Percentiles rank a stretch among this genome's conserved stretches.
Evolutionary conservation across 64 coral and sea anemone genomes (phyloP).

Genomic region (Porites lutea): DNA sequence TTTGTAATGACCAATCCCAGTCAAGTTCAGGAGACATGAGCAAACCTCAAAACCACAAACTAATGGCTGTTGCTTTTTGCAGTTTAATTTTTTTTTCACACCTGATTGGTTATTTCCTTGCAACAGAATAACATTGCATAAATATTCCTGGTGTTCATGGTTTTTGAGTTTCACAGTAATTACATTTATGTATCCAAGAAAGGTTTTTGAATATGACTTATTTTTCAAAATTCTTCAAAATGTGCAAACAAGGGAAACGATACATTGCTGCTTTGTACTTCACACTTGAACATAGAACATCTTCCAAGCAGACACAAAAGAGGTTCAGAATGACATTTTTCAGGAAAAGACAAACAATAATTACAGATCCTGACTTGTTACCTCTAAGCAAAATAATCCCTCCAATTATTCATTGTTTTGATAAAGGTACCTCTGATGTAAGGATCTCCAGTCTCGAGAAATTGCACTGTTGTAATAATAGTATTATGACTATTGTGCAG

Average conservation of each 20-base stretch:
- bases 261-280: not conserved
- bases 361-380: not conserved
- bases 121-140: too few species aligned
- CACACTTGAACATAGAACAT: constrained; percentile 4
- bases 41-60: too few species aligned
- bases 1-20: too few species aligned
- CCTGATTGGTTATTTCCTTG: too few species aligned
- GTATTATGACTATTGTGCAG: not conserved
- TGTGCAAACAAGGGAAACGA: not conserved
- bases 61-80: too few species aligned
- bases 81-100: too few species aligned
- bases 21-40: too few species aligned
- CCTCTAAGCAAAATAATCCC: not conserved
- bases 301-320: not conserved
- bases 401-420: not conserved
- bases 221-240: too few species aligned
- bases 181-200: not conserved
- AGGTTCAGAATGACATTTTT: too few species aligned
- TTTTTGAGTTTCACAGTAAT: too few species aligned
- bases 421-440: not conserved
- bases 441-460: not conserved
- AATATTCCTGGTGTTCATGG: too few species aligned
- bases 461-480: not conserved
- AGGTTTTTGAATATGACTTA: not conserved
- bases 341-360: not conserved